Evolutionary conservation across 2,888 invertebrate species (phyloP), one percentile per base, ranked within the genome.

Genomic region (Bembecia ichneumoniformis): DNA sequence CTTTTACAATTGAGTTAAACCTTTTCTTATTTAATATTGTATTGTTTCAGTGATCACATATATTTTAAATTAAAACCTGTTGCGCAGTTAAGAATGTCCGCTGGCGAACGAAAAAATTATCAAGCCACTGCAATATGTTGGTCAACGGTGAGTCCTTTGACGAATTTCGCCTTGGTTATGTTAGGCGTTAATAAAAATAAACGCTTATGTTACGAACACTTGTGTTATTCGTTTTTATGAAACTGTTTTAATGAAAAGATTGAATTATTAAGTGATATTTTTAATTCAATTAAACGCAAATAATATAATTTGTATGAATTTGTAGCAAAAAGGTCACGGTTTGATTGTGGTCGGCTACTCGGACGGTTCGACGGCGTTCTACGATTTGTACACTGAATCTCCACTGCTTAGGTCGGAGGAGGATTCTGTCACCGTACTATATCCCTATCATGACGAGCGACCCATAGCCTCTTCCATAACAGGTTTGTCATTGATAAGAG

Each of bases 271-370:
- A 4, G 20, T 20, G 20, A 20, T 20, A 7, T 20, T 20, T 20
- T 20, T 20, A 28, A 28, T 28, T 20, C 20, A 17, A n/a, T n/a
- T n/a, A n/a, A n/a, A n/a, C n/a, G n/a, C 4, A 17, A 17, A 17
- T 17, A 40, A 14, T 9, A 13, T 40, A 40, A n/a, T 13, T 16
- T 47, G 35, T 49, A 34, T 55, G 49, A 49, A 7, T 52, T 79
- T 81, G 20, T 61, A 90, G 90, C 80, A 84, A 70, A 74, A 75
- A 57, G 88, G 82, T 0, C 90, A 90, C 59, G 74, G 76, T 7
- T 74, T 81, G 35, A 72, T 93, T 46, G 87, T 89, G n/a, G 92
- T 91, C 1, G 93, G 93, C 2, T 93, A 91, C 63, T 83, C 90
- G 0, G 90, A 91, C 65, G 94, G 94, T 0, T 81, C 90, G 34